Evolutionary conservation across 2,113 vertebrate genomes (phyloP).

Genomic region (Carollia perspicillata): DNA sequence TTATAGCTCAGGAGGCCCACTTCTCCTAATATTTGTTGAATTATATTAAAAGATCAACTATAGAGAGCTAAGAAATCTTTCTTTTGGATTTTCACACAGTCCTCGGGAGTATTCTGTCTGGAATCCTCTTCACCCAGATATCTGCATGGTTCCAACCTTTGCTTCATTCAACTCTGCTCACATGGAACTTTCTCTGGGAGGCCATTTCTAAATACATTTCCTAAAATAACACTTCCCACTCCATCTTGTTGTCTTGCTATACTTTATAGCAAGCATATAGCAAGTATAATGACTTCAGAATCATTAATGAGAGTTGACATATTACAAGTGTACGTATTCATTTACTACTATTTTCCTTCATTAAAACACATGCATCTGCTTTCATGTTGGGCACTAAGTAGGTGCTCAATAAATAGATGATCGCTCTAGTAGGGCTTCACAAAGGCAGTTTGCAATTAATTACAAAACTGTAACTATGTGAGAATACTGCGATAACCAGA

Average conservation of each 20-base stretch:
- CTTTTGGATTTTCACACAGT: not conserved
- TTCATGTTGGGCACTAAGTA: not conserved
- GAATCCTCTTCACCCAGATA: not conserved
- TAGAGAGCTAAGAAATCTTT: not conserved
- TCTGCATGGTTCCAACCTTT: not conserved
- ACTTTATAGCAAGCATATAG: not conserved
- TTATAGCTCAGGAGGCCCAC: not conserved
- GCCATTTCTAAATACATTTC: not conserved
- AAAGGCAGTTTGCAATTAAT: not conserved
- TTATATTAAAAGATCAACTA: not conserved
- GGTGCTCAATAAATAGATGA: not conserved
- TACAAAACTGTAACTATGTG: not conserved
- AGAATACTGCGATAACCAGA: not conserved
- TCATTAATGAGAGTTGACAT: not conserved
- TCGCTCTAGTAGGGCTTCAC: not conserved
- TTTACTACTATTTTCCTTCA: not conserved
- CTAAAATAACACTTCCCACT: not conserved
- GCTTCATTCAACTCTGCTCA: not conserved
- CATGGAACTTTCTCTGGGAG: not conserved
- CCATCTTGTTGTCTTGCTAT: not conserved
- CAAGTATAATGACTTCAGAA: not conserved
- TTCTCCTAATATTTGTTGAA: not conserved
- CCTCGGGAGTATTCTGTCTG: not conserved
- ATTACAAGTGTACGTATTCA: not conserved
- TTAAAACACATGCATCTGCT: not conserved